phyloP scores from a whole-genome alignment of 2,113 vertebrate genomes.

The Leptosomus discolor region DNA sequence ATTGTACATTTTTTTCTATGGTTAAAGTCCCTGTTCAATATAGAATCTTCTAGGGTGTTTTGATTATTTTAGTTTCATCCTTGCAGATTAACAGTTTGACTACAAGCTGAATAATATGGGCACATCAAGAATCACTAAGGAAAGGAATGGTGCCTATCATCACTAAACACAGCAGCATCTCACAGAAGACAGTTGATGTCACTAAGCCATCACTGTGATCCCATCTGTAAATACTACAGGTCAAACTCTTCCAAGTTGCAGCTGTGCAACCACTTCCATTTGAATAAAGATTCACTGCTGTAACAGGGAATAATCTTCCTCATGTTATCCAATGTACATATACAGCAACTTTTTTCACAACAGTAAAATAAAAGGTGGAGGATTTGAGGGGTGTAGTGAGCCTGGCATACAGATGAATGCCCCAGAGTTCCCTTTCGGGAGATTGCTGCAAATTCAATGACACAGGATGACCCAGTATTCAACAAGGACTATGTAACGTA shows the following conservation, averaged over 20 bases:
- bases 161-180: background rate
- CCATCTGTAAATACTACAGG: background rate
- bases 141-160: background rate
- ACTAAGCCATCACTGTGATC: background rate
- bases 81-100: background rate
- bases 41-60: background rate
- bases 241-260: background rate
- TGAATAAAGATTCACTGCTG: background rate
- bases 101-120: background rate
- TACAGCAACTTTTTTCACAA: background rate
- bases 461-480: no score
- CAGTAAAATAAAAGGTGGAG: background rate
- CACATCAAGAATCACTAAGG: background rate
- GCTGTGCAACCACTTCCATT: background rate
- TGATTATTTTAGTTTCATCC: background rate
- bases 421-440: background rate
- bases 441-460: background rate
- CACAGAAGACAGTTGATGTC: background rate
- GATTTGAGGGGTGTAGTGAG: background rate
- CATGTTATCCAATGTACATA: background rate
- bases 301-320: background rate
- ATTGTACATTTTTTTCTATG: background rate
- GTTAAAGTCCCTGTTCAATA: background rate
- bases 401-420: background rate
- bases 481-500: background rate